Base-by-base conservation (phyloP, 2,888 invertebrate genomes). In the Cantharis flavilabris region DNA sequence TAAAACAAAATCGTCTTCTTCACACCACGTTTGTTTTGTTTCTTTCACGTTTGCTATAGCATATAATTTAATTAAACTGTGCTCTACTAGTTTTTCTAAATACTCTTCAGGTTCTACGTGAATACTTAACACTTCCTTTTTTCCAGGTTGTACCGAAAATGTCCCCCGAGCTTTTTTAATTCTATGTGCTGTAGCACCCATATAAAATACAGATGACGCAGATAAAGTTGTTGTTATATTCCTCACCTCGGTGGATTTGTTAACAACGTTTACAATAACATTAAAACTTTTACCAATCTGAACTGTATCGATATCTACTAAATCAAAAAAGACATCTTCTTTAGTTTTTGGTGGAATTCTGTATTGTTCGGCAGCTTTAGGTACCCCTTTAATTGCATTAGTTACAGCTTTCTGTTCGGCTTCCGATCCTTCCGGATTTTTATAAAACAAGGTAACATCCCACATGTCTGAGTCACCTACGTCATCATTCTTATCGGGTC, bases 1-100 rank as follows among this genome's bases (percentile, higher is more conserved):
- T 70, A 95, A 89, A 18, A 92, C 90, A 88, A 94, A 93, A 84
- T 94, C 94, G 81, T 94, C 94, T 84, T 94, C 93, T 82, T 93
- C 93, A 70, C 93, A 92, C 92, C 93, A 94, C 2, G 93, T 91
- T 86, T 95, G 95, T 67, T 91, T 91, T 0, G 94, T 95, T 85
- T 94, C 94, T 82, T 91, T 90, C 1, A 94, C 94, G 80, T 91
- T 92, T 3, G 93, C 93, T 88, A 93, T 91, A n/a, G 93, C 93
- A 82, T 93, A 93, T 77, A 94, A 92, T 88, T 94, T 94, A 75
- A 95, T 90, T 88, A 93, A 90, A 71, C 92, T 90, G 83, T 94
- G 93, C 84, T 94, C 94, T 0, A 93, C 93, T 81, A 94, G 85
- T 84, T 93, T 92, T 77, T 92, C 91, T 88, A 93, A 90, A 86